Evolutionary conservation across 2,113 vertebrate genomes (phyloP), one percentile per base, ranked within the genome.

Genomic region (Burhinus oedicnemus): DNA sequence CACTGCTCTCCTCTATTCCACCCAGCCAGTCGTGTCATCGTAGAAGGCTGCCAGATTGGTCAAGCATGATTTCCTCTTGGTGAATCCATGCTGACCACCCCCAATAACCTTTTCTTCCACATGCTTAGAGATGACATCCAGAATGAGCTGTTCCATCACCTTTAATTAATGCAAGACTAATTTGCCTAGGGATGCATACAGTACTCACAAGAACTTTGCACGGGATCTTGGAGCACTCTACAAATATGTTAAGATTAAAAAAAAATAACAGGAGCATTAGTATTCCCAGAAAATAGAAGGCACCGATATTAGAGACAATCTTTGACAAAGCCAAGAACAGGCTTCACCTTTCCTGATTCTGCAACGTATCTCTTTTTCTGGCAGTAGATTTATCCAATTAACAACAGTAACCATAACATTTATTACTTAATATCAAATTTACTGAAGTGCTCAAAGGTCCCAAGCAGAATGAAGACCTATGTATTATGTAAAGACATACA

Each of bases 361-460:
- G 2, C 36, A 88, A 85, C 45, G 60, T 36, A 32, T 60, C 26
- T 64, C 64, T 69, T 32, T 45, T 82, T 74, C 87, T 95, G 85
- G 78, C 82, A 83, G 19, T 26, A 86, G 71, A 77, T 85, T 74
- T 90, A 86, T 45, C 71, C 70, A 92, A 93, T 83, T 90, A 96
- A 90, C 84, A 96, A 85, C 62, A 65, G 40, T 76, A 7, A 15
- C 51, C 19, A 11, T 30, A 95, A 79, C 44, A 69, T 89, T 85
- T 90, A 95, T 90, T 88, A 55, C 68, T 93, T 93, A 80, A 77
- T 85, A 90, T 51, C 78, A 85, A 96, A 96, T 93, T 65, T 93
- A 83, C 49, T 40, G 29, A 92, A 96, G 87, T 93, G 75, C 70
- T 90, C 22, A 52, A 65, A 70, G 75, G 71, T 90, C 90, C 75